These are phyloP conservation scores for Desmodus rotundus DNA, from an alignment of 2,113 vertebrate genomes.

Conservation along the genomic window DNA sequence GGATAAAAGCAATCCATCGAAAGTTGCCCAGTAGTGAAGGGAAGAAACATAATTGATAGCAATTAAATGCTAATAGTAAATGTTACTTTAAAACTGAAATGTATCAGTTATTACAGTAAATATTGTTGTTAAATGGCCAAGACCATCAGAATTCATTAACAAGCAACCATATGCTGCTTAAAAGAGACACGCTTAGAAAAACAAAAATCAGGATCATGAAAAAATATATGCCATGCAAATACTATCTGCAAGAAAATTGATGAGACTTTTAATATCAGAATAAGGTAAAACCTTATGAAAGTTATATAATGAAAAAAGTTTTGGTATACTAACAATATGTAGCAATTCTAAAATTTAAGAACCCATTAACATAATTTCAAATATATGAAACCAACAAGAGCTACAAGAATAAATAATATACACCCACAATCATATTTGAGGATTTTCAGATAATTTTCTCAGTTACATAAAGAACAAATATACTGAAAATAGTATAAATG, in stretches of 20 bases:
- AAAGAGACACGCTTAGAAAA: not conserved
- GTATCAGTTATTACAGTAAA: not conserved
- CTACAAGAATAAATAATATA: not conserved
- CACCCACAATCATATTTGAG: not conserved
- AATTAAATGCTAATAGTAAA: not conserved
- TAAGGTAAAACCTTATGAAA: not conserved
- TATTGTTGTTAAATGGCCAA: not conserved
- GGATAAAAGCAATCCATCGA: not conserved
- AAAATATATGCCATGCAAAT: not conserved
- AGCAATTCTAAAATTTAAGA: not conserved
- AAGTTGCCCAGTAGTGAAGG: not conserved
- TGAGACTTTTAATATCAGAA: not conserved
- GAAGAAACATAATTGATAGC: not conserved
- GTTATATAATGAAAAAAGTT: not conserved
- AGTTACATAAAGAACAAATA: not conserved
- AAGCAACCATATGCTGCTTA: not conserved
- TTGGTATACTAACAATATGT: not conserved
- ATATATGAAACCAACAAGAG: not conserved
- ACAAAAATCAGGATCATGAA: not conserved
- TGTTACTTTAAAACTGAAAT: not conserved
- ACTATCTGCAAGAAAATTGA: not conserved
- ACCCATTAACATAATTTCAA: not conserved
- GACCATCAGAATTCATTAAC: not conserved
- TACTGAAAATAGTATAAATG: not conserved
- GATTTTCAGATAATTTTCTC: not conserved